Evolutionary conservation across 2,113 vertebrate genomes (phyloP).

Genomic region (Coregonus clupeaformis): DNA sequence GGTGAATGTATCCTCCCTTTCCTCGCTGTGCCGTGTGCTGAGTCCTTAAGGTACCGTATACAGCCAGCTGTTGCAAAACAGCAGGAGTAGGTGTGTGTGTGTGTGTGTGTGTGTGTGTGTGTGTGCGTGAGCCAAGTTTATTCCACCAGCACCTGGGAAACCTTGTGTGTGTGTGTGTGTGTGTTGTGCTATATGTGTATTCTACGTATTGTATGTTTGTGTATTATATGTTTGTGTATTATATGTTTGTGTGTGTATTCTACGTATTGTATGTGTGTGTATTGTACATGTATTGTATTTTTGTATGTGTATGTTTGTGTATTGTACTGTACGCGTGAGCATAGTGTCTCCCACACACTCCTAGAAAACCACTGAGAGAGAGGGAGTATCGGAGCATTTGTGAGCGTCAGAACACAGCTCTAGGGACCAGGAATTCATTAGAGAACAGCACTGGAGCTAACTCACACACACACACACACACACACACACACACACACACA

Average conservation of each 20-base stretch:
- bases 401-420: not conserved
- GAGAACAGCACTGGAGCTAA: no score
- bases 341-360: not conserved
- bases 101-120: constrained; percentile 2
- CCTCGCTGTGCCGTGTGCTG: no score
- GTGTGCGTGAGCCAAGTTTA: not conserved
- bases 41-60: not conserved
- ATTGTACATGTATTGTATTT: not conserved
- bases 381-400: constrained; percentile 22
- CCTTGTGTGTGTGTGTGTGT: constrained; percentile 9
- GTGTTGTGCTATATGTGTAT: no score
- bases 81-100: constrained; percentile 13
- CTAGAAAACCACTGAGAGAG: not conserved
- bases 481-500: no score
- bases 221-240: no score
- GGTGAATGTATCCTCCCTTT: no score
- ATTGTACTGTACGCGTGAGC: not conserved
- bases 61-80: not conserved
- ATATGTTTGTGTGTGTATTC: constrained; percentile 22
- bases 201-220: no score
- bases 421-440: no score
- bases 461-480: no score
- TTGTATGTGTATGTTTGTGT: not conserved
- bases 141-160: constrained; percentile 4
- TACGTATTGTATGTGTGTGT: not conserved